These are phyloP conservation scores for Tachina fera DNA, from an alignment of 2,888 invertebrate genomes.

Conservation along the genomic window DNA sequence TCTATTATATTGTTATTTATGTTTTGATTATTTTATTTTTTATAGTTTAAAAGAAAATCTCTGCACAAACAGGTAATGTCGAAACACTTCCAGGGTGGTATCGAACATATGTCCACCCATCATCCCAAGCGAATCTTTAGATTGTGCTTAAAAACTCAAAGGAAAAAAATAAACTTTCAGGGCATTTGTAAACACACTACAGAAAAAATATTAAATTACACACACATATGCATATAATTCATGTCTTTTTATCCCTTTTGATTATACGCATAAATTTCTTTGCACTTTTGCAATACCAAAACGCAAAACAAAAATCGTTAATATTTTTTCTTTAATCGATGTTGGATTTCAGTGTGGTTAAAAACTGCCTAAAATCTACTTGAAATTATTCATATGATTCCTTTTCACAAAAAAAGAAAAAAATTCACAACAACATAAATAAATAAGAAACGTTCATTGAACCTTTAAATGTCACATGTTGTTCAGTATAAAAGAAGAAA, in stretches of 20 bases:
- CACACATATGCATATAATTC: neutral
- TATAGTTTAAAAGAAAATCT: conserved; percentile 23
- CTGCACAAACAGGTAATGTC: conserved; percentile 32
- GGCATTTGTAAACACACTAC: neutral
- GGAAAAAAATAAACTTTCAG: neutral
- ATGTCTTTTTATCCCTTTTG: conserved; percentile 12
- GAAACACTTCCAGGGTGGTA: conserved; percentile 57
- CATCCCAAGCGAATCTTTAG: neutral
- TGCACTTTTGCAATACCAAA: neutral
- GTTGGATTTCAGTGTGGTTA: conserved; percentile 28
- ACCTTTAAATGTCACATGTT: conserved; percentile 58
- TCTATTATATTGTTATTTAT: conserved; percentile 67
- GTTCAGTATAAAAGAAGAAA: conserved; percentile 32
- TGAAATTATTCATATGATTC: conserved; percentile 52
- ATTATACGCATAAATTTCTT: conserved; percentile 55
- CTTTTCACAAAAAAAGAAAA: conserved; percentile 35
- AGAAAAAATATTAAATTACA: neutral
- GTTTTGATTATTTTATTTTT: conserved; percentile 69
- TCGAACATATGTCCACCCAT: conserved; percentile 46
- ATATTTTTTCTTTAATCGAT: conserved; percentile 17
- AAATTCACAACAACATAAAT: neutral
- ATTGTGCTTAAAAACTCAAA: conserved; percentile 7
- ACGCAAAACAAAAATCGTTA: neutral
- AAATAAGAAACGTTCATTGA: conserved; percentile 55
- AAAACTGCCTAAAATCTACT: conserved; percentile 2